Base-by-base conservation (phyloP, 2,113 vertebrate genomes). In the Amphilophus citrinellus region DNA sequence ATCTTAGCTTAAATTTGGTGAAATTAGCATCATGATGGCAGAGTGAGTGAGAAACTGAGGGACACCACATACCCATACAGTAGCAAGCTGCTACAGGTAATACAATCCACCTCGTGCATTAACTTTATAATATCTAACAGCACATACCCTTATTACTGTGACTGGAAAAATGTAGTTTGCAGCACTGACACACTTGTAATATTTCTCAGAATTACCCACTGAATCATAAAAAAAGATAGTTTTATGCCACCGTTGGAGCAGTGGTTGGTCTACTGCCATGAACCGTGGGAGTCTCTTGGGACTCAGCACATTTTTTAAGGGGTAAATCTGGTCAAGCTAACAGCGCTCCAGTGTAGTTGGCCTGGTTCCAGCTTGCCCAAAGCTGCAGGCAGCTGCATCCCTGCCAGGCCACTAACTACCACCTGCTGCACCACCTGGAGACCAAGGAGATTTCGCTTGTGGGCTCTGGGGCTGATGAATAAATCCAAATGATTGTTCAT, bases 391-490 rank as follows among this genome's bases (percentile, higher is more conserved):
- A 88, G 90, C 83, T 85, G 86, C 47, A 7, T 86, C 80, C 68
- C 80, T 59, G 86, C 87, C 86, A 84, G 89, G 61, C 61, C 65
- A 66, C 86, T 76, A 62, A 82, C 56, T 4, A 56, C 87, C 93
- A 93, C 89, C 90, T 92, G 93, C 88, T 84, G 80, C 81, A 77
- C 79, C 85, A 91, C 92, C 86, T 93, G 92, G 50, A 89, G 73
- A 79, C 79, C 82, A 75, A 56, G 61, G 77, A 61, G 68, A 85
- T 82, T 58, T 88, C 60, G 80, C 87, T 44, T 35, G 24, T 61
- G 80, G 78, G 53, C 88, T 83, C 77, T 7, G 42, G 39, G 44
- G 10, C 24, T 68, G 87, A 87, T 61, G 6, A 84, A 85, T 83
- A 77, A 91, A 90, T 60, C 73, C 53, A 86, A 57, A 90, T 80